Percentiles rank a stretch among this genome's conserved stretches.
Evolutionary conservation across 2,888 invertebrate genomes (phyloP).

Genomic region (Drosophila mimica): DNA sequence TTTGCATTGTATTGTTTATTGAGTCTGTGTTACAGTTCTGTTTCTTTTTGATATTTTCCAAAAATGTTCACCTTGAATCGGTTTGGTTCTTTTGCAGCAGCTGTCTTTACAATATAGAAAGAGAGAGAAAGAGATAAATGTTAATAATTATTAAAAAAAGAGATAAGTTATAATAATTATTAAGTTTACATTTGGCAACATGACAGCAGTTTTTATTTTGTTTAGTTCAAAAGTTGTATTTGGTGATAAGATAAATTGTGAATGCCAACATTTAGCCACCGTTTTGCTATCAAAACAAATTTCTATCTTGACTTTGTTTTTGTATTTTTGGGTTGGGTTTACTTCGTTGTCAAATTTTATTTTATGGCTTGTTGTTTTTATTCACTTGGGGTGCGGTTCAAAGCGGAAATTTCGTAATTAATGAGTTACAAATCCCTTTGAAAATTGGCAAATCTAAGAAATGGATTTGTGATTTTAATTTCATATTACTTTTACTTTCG

Average conservation of each 20-base stretch:
- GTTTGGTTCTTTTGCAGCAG: conserved; percentile 23
- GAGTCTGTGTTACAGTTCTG: background rate
- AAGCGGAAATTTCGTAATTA: background rate
- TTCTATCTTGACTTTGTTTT: conserved; percentile 17
- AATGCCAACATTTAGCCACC: conserved; percentile 24
- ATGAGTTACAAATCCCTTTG: background rate
- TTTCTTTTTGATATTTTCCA: conserved; percentile 5
- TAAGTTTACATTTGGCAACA: conserved; percentile 9
- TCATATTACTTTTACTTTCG: background rate
- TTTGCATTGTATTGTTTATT: background rate
- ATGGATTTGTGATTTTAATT: background rate
- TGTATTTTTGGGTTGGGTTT: conserved; percentile 18
- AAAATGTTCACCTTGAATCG: conserved; percentile 24
- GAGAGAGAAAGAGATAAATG: background rate
- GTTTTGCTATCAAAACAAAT: conserved; percentile 15
- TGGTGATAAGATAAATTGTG: conserved; percentile 46
- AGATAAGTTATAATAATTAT: conserved; percentile 2
- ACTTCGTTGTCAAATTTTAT: conserved; percentile 1
- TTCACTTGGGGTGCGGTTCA: background rate
- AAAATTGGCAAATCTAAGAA: background rate
- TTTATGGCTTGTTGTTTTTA: conserved; percentile 13
- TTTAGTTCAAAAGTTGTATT: conserved; percentile 16
- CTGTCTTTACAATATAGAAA: conserved; percentile 10
- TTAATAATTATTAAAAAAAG: background rate
- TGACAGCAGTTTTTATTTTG: background rate